phyloP scores from a whole-genome alignment of 1,140 invertebrate genomes.

The Drosophila fuyamai region DNA sequence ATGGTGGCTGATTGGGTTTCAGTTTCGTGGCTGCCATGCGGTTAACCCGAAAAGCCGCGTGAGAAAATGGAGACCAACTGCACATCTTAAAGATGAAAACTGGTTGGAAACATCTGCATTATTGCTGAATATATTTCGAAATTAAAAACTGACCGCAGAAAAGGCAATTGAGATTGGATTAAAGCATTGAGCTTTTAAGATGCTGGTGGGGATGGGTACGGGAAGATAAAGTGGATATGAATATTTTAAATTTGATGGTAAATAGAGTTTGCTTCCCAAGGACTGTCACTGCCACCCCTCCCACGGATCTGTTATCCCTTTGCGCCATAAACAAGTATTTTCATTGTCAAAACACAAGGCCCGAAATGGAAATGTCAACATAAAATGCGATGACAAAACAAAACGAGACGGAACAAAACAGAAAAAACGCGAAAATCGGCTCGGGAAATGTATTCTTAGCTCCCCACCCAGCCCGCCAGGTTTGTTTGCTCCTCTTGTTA shows the following conservation, averaged over 20 bases:
- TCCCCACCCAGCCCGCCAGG: neutral
- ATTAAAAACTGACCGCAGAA: constrained; percentile 1
- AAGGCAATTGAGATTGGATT: neutral
- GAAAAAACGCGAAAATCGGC: constrained; percentile 33
- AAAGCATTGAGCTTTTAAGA: neutral
- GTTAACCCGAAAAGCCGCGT: constrained; percentile 42
- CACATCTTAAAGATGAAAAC: constrained; percentile 21
- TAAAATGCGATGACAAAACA: constrained; percentile 35
- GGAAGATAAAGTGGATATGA: neutral
- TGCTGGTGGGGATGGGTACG: too few relatives aligned
- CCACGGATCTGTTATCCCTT: constrained; percentile 12
- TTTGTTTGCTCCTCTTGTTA: constrained; percentile 28
- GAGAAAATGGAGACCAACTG: constrained; percentile 22
- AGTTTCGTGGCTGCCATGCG: constrained; percentile 30
- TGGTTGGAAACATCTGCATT: neutral
- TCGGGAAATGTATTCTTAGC: constrained; percentile 45
- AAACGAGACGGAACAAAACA: constrained; percentile 27
- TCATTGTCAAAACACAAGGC: constrained; percentile 57
- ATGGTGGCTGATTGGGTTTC: constrained; percentile 40
- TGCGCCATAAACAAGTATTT: constrained; percentile 62
- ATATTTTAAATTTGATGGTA: constrained; percentile 1
- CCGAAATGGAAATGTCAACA: constrained; percentile 46
- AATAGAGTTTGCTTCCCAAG: neutral
- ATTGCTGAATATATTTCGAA: neutral
- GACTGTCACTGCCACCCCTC: neutral